Evolutionary conservation across 2,797 vertebrate species (phyloP), one percentile per base, ranked within the genome.

Genomic region (Sciurus vulgaris): DNA sequence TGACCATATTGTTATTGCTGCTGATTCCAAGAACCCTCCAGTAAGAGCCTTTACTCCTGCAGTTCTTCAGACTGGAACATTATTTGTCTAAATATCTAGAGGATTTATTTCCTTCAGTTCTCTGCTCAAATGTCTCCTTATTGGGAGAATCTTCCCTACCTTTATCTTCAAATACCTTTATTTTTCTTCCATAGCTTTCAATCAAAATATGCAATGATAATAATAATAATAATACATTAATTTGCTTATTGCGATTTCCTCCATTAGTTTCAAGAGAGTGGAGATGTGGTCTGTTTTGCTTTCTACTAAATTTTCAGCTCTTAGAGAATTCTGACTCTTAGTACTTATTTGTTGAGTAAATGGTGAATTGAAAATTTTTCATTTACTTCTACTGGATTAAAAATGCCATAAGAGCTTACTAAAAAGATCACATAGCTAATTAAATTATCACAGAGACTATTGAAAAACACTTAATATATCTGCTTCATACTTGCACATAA

Each of bases 131-230:
- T 47, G 2, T 51, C 44, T 93, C n/a, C 51, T 77, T 74, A 17
- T 86, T 33, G 28, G 56, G 78, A 86, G 88, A 77, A 26, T 54
- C 92, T 63, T 83, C 11, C 9, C 56, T 70, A 6, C 56, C 49
- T 38, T 38, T 38, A 38, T 8, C 89, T 65, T 26, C 22, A 70
- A 65, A 44, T 49, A 47, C 24, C 76, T 76, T 87, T 79, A 59
- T 65, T 89, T 97, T 79, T 92, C 59, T 81, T 82, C 73, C 65
- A 87, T 38, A 86, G 17, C 30, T 26, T 22, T 84, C 73, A 67
- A 11, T 69, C 35, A 93, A 87, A 93, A 72, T 61, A 69, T 67
- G 3, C 3, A 35, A 81, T 5, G 8, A 47, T 49, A 49, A 49
- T 49, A 92, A 70, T 59, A 69, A 82, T 4, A 91, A 65, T 44